Base-by-base conservation (phyloP, 2,888 invertebrate species). In the Lysandra bellargus region DNA sequence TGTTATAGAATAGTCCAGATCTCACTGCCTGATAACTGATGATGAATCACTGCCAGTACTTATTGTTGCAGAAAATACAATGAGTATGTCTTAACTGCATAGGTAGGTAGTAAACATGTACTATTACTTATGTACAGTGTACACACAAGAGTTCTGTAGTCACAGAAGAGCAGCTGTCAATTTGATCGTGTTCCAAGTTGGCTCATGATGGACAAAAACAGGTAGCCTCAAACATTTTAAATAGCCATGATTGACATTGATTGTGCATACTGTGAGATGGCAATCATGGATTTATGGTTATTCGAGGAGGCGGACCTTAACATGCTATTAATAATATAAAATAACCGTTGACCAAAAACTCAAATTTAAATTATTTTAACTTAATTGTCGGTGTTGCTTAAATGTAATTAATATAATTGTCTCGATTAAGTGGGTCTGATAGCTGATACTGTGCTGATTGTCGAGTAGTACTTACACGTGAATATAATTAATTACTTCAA, bases 1-100 rank as follows among this genome's bases (percentile, higher is more conserved):
- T 75, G 75, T 75, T 75, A 12, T 76, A 78, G 78, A 78, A 77
- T 79, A 74, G 76, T 79, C 73, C 75, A 78, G 80, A 78, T 80
- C 75, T 78, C 40, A 33, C 30, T 75, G 30, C 12, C 1, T 75
- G 49, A 75, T 30, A 49, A 23, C 53, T 6, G 9, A 75, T 75
- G 75, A 75, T 75, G 5, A 75, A 75, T 75, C 49, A 49, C 75
- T 23, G n/a, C 23, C 23, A 23, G 49, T 53, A 75, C 23, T 75
- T 75, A 75, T 40, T 40, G 73, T 75, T 75, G 40, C 17, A 49
- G 53, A 44, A 23, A 73, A 1, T 0, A 17, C 73, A 73, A 73
- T 37, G 40, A 73, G 37, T 33, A 72, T 33, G 33, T 33, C 4
- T 5, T 30, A 69, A 30, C 64, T n/a, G n/a, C 17, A 57, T 57